These are phyloP conservation scores for Promerops cafer DNA, from an alignment of 2,113 vertebrate genomes.

Conservation along the genomic window DNA sequence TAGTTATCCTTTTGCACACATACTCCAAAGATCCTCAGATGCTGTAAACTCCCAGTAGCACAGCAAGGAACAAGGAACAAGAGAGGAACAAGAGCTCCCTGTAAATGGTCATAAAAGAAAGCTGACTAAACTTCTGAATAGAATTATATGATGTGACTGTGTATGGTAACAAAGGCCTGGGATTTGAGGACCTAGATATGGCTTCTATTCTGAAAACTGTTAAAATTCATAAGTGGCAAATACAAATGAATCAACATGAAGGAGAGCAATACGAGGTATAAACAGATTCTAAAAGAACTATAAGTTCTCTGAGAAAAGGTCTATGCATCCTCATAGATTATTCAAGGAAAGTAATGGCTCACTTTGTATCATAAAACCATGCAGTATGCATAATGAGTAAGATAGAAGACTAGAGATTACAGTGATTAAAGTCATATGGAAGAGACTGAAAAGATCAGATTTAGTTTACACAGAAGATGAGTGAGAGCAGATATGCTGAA, in stretches of 20 bases:
- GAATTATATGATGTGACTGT: neutral
- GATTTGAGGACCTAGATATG: neutral
- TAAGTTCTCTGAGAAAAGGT: neutral
- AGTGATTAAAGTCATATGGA: neutral
- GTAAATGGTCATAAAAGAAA: neutral
- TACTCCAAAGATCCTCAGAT: neutral
- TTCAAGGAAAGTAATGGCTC: neutral
- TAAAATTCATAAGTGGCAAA: neutral
- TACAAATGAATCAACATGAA: neutral
- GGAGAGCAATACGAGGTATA: neutral
- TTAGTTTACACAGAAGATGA: neutral
- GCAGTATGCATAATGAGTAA: neutral
- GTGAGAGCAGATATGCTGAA: neutral
- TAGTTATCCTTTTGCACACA: neutral
- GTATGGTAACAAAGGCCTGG: neutral
- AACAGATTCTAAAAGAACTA: neutral
- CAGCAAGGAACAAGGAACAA: neutral
- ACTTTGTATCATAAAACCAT: neutral
- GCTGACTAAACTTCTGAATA: neutral
- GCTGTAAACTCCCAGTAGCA: neutral
- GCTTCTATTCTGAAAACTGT: neutral
- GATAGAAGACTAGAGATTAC: neutral
- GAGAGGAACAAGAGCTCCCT: neutral
- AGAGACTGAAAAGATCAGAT: neutral
- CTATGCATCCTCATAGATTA: neutral